These are phyloP conservation scores for Drosophila triauraria DNA, from an alignment of 1,140 invertebrate species.

Conservation along the genomic window DNA sequence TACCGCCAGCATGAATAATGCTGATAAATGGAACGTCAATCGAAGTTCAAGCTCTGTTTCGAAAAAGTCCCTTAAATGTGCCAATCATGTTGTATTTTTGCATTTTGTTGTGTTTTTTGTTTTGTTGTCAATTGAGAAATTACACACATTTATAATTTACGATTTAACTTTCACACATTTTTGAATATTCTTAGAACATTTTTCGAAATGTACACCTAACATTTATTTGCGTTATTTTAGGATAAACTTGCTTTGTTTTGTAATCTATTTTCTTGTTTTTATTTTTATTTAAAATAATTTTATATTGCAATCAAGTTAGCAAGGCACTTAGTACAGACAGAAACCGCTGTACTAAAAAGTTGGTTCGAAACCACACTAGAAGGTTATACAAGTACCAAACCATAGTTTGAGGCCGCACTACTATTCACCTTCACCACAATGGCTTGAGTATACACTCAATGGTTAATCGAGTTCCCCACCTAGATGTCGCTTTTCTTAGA, in stretches of 20 bases:
- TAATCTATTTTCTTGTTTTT: too few species aligned
- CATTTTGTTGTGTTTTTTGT: too few species aligned
- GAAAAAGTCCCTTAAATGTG: background rate
- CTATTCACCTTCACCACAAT: background rate
- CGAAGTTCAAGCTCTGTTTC: background rate
- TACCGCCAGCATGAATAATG: slow-evolving; percentile 34
- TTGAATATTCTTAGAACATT: too few species aligned
- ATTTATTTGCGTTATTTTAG: too few species aligned
- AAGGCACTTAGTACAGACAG: background rate
- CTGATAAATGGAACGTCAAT: slow-evolving; percentile 15
- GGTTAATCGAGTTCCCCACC: background rate
- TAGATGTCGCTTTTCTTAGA: background rate
- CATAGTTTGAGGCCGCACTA: background rate
- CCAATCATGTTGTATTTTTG: background rate
- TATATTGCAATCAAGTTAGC: background rate
- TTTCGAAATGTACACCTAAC: too few species aligned
- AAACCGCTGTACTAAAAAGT: background rate
- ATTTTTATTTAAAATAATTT: background rate
- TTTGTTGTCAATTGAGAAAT: background rate
- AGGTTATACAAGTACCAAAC: background rate
- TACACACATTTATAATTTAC: background rate
- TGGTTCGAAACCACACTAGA: background rate
- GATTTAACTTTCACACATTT: too few species aligned
- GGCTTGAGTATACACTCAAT: background rate
- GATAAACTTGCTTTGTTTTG: too few species aligned